Conservation (phyloP, 2,888 invertebrate species). For the Tyria jacobaeae region DNA sequence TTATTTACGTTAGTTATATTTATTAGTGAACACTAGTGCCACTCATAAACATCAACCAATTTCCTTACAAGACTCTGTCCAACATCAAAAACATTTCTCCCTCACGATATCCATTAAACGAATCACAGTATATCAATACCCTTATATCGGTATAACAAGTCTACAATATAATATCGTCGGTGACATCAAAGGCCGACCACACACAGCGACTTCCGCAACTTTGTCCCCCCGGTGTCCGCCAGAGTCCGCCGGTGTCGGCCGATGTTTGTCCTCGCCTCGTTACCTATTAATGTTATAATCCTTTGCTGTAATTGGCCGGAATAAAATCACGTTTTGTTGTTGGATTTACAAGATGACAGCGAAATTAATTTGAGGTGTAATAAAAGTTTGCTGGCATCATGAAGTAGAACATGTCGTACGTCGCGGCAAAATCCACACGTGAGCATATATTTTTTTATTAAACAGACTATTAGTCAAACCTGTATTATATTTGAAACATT, state of each 20-base stretch:
- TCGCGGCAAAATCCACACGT: neutral
- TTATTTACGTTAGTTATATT: neutral
- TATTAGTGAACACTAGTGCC: neutral
- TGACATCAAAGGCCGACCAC: constrained; percentile 67
- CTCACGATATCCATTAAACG: constrained; percentile 2
- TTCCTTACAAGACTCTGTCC: neutral
- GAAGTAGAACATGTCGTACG: neutral
- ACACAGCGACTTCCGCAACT: constrained; percentile 71
- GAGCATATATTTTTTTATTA: too few relatives aligned
- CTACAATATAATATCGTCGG: constrained; percentile 30
- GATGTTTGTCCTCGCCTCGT: constrained; percentile 25
- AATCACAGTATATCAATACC: constrained; percentile 7
- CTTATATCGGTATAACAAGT: constrained; percentile 11
- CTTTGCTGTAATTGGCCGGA: constrained; percentile 18
- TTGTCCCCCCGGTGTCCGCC: constrained; percentile 50
- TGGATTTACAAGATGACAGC: constrained; percentile 12
- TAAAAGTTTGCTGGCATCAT: neutral
- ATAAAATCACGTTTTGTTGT: constrained; percentile 17
- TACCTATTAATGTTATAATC: constrained; percentile 30
- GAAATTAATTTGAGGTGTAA: neutral
- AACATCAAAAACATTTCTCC: constrained; percentile 9
- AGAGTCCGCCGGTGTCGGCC: constrained; percentile 41
- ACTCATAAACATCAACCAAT: neutral
- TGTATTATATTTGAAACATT: too few relatives aligned
- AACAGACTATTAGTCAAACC: too few relatives aligned